These are phyloP conservation scores for Pristionchus mayeri DNA, from an alignment of 2,888 invertebrate species.

Conservation along the genomic window DNA sequence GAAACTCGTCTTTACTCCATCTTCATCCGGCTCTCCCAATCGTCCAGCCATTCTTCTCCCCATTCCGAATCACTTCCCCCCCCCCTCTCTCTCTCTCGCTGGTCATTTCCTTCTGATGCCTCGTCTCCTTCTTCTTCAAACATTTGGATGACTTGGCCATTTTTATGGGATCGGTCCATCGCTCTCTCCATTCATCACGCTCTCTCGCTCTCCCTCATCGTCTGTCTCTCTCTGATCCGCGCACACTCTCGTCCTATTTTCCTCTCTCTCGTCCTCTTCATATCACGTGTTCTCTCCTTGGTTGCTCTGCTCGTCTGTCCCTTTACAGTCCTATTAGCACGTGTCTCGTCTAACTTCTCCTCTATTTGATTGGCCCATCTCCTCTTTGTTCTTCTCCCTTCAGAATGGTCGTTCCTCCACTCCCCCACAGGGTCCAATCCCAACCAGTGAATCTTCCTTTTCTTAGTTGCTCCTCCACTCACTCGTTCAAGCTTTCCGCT, in stretches of 20 bases:
- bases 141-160: constrained; percentile 35
- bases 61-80: constrained; percentile 40
- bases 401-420: constrained; percentile 25
- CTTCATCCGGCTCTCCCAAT: neutral
- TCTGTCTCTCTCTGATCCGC: neutral
- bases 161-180: constrained; percentile 46
- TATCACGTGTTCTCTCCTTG: constrained; percentile 45
- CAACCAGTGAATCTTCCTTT: neutral
- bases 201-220: neutral
- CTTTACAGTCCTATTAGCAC: constrained; percentile 35
- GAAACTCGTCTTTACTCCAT: neutral
- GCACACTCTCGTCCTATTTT: neutral
- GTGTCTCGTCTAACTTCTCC: constrained; percentile 46
- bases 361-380: constrained; percentile 26
- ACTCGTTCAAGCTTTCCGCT: constrained; percentile 29
- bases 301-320: constrained; percentile 50
- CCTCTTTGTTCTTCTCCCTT: constrained; percentile 19
- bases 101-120: constrained; percentile 38
- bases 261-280: constrained; percentile 36
- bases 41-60: constrained; percentile 14
- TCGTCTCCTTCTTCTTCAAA: constrained; percentile 43
- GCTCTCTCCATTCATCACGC: neutral
- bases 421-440: neutral
- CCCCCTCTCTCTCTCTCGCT: constrained; percentile 32
- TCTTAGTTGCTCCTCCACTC: constrained; percentile 15